These are phyloP conservation scores for Centropyge bicolor DNA, from an alignment of 2,797 vertebrate genomes.

Conservation along the genomic window DNA sequence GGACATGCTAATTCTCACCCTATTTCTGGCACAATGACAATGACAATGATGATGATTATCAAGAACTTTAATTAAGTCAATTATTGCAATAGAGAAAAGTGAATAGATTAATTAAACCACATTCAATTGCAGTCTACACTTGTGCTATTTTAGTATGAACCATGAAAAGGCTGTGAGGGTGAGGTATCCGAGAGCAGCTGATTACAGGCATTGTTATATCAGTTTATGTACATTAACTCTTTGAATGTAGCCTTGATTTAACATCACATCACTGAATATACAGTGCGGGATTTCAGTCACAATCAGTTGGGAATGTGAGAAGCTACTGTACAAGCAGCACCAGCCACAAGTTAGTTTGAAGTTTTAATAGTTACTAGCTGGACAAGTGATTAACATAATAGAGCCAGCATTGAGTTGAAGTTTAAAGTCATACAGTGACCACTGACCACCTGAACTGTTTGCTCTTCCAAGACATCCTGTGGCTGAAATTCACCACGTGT, in stretches of 20 bases:
- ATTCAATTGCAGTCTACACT: background rate
- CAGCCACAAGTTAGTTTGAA: no score
- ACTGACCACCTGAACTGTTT: no score
- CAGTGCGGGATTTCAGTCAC: background rate
- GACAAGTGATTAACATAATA: no score
- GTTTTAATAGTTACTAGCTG: no score
- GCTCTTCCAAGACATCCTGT: background rate
- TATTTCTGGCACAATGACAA: no score
- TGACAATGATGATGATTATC: no score
- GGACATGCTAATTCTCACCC: background rate
- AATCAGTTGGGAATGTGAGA: no score
- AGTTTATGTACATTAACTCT: background rate
- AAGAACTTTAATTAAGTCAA: no score
- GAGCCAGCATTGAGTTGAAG: no score
- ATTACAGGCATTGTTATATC: background rate
- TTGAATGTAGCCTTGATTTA: background rate
- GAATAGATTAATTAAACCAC: background rate
- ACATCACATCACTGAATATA: background rate
- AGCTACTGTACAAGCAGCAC: background rate
- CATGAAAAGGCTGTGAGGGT: background rate
- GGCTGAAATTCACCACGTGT: background rate
- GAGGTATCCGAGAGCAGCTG: background rate
- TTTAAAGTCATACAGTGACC: no score
- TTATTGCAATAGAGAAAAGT: background rate
- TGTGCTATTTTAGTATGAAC: background rate